Evolutionary conservation across 2,797 vertebrate species (phyloP).

Genomic region (Eulemur mongoz): DNA sequence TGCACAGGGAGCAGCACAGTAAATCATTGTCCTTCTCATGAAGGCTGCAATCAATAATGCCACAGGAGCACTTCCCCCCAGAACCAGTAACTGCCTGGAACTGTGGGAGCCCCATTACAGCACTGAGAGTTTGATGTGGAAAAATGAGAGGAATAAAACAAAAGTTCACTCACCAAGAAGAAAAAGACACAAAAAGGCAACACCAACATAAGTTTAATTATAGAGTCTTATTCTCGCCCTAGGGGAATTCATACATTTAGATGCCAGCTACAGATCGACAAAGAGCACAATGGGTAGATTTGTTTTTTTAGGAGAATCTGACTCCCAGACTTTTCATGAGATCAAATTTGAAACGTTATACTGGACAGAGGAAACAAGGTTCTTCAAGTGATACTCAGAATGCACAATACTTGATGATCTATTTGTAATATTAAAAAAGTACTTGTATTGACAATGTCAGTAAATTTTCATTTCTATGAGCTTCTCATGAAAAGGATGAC

Average conservation of each 20-base stretch:
- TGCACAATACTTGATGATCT: neutral
- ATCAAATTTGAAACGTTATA: conserved; percentile 16
- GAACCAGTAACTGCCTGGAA: conserved; percentile 76
- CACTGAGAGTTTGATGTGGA: conserved; percentile 42
- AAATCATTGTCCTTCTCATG: conserved; percentile 79
- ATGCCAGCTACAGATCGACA: conserved; percentile 58
- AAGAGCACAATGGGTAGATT: conserved; percentile 9
- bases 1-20: conserved; percentile 64
- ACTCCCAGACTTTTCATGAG: conserved; percentile 47
- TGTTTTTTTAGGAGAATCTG: conserved; percentile 4
- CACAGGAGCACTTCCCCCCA: conserved; percentile 54
- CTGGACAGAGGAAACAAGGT: neutral
- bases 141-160: conserved; percentile 72
- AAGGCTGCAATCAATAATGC: conserved; percentile 84
- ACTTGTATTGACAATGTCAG: neutral
- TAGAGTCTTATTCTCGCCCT: conserved; percentile 70
- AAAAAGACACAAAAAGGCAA: conserved; percentile 38
- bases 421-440: neutral
- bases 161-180: conserved; percentile 58
- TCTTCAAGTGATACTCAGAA: neutral
- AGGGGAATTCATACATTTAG: conserved; percentile 58
- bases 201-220: conserved; percentile 60
- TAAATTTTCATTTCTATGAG: neutral
- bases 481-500: neutral
- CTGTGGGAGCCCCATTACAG: conserved; percentile 73